Evolutionary conservation across 53 echinoderm and acorn worm genomes (phyloP), one percentile per base, ranked within the genome.

Genomic region (Antedon mediterranea): DNA sequence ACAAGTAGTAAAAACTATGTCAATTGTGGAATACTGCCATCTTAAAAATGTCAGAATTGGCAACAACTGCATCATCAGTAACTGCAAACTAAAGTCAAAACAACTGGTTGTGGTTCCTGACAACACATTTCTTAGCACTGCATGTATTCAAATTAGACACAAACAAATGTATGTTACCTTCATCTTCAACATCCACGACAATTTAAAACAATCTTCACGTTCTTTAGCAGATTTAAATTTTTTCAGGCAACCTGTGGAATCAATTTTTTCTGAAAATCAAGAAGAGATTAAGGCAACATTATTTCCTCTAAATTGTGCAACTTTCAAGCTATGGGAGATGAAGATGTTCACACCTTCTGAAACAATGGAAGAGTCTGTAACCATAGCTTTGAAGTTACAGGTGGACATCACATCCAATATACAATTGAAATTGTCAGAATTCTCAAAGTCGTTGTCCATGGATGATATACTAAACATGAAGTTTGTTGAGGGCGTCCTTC

Each of bases 81-180:
- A 82, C 71, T 94, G 94, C 43, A 33, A 81, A 72, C 76, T 86
- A 34, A 37, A 71, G 72, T 71, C 77, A 9, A 73, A 34, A 0
- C 34, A 72, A 4, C 33, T 71, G 0, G 27, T 85, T 29, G 76
- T 32, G 29, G 77, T 94, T 31, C 90, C 94, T 14, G 28, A 80
- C 1, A 74, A 85, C 73, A 82, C 81, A 73, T 94, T 91, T 78
- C 81, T 94, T 30, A 87, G 90, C 79, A 94, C 94, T 0, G 90
- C 84, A 57, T 85, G 89, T 31, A 43, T 90, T 30, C 77, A 42
- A 31, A 32, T 77, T 30, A 41, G 28, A 27, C 81, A 71, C 32
- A 28, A 71, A n/a, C 72, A 33, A 23, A 71, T 42, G 71, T 94
- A 43, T 77, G 89, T 91, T 33, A 94, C 90, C 13, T 78, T 94